Evolutionary conservation across 2,797 vertebrate species (phyloP).

Genomic region (Malacoctenus gilli): DNA sequence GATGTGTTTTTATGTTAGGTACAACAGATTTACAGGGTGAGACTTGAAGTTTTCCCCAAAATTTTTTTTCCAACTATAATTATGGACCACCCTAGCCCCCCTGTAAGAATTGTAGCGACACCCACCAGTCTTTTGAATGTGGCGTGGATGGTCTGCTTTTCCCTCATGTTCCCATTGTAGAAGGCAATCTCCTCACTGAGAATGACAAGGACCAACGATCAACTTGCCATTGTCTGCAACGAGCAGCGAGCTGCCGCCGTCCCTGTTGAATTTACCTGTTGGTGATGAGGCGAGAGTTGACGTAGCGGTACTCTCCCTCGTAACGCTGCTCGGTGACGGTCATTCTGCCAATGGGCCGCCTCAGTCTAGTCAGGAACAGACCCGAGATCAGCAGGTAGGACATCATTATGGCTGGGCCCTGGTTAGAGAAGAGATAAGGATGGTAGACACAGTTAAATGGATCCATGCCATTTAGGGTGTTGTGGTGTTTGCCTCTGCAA

Average conservation of each 20-base stretch:
- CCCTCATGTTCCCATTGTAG: constrained; percentile 94
- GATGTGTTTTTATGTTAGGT: too few species aligned
- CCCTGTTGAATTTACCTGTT: constrained; percentile 85
- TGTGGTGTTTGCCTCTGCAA: too few species aligned
- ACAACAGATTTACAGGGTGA: too few species aligned
- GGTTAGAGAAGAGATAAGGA: neutral
- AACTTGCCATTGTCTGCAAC: too few species aligned
- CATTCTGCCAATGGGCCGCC: constrained; percentile 98
- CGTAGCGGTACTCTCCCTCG: constrained; percentile 96
- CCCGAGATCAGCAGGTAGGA: constrained; percentile 94
- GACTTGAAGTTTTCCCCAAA: too few species aligned
- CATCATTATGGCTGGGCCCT: constrained; percentile 97
- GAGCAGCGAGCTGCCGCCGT: too few species aligned
- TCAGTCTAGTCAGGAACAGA: constrained; percentile 91
- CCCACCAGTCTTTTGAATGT: constrained; percentile 94
- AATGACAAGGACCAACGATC: constrained; percentile 25
- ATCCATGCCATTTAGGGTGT: too few species aligned
- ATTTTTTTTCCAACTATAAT: too few species aligned
- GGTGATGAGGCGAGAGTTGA: constrained; percentile 98
- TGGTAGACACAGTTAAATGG: constrained; percentile 4
- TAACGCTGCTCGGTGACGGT: constrained; percentile 93
- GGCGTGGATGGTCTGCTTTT: constrained; percentile 92
- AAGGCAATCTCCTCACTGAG: constrained; percentile 98
- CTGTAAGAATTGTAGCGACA: too few species aligned
- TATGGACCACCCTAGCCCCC: too few species aligned